Conservation (phyloP, 2,113 vertebrate species). For the Condylura cristata region DNA sequence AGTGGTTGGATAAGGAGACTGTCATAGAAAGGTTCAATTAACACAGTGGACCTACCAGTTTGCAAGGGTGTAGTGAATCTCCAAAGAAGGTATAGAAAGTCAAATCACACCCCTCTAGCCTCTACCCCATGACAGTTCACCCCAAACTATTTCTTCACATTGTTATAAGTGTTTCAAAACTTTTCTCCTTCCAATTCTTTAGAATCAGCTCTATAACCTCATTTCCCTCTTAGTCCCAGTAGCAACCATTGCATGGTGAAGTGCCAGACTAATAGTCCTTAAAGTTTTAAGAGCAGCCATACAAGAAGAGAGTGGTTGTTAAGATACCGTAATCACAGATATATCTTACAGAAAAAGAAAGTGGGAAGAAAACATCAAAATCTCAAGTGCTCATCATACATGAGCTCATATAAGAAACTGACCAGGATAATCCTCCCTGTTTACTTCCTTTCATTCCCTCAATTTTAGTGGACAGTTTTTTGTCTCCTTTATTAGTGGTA, state of each 20-base stretch:
- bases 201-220: neutral
- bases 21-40: neutral
- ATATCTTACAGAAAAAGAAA: neutral
- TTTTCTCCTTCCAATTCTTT: neutral
- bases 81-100: neutral
- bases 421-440: neutral
- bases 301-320: neutral
- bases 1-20: neutral
- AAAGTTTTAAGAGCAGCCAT: neutral
- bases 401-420: neutral
- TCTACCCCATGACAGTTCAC: neutral
- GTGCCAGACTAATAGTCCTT: neutral
- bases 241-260: neutral
- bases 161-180: neutral
- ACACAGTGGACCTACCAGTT: neutral
- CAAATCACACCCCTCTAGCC: neutral
- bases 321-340: neutral
- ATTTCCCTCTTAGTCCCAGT: neutral
- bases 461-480: neutral
- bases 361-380: neutral
- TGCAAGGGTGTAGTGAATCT: neutral
- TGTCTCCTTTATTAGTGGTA: neutral
- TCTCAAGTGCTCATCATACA: neutral
- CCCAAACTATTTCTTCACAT: neutral
- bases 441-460: neutral